Base-by-base conservation (phyloP, 2,113 vertebrate genomes). In the Chunga burmeisteri region DNA sequence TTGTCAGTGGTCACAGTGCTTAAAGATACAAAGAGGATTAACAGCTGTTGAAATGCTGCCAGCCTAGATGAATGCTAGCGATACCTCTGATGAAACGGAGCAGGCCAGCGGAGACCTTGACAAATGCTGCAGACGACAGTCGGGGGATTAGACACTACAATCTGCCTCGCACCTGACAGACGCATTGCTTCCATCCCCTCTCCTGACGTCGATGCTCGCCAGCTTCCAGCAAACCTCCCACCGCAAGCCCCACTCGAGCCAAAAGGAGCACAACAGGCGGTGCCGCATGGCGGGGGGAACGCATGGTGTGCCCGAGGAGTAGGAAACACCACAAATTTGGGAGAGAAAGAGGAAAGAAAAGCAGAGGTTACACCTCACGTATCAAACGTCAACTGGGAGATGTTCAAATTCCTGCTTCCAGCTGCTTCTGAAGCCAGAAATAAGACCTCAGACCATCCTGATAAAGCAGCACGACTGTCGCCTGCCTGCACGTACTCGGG, bases 1-100 rank as follows among this genome's bases (percentile, higher is more conserved):
- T 84, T 96, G 94, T 93, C 93, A 83, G 61, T 34, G 94, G 94
- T 87, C 97, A 95, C 27, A 61, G 81, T 25, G 68, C 90, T 91
- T 89, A 91, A 86, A 92, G 95, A 95, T 49, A 94, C 94, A 89
- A 96, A 95, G 78, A 95, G 81, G 96, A 97, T 97, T 96, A 97
- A 96, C 88, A 95, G 80, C 87, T 97, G 94, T 56, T 95, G 94
- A 97, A 96, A 93, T 9, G 82, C 70, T 88, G 93, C 93, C 96
- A 96, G 88, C 81, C 81, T 90, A 67, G 68, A 88, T 94, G 88
- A 96, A 92, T 29, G 91, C 81, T 23, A 71, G 87, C 0, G 91
- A 94, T 86, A 79, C 65, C 84, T 82, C 61, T 78, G 75, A 75
- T 66, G 75, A 70, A 92, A 90, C 0, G 5, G 90, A 74, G 91